Percentiles rank a stretch among this genome's conserved stretches.
Evolutionary conservation across 2,888 invertebrate genomes (phyloP).

Genomic region (Teinopalpus imperialis): DNA sequence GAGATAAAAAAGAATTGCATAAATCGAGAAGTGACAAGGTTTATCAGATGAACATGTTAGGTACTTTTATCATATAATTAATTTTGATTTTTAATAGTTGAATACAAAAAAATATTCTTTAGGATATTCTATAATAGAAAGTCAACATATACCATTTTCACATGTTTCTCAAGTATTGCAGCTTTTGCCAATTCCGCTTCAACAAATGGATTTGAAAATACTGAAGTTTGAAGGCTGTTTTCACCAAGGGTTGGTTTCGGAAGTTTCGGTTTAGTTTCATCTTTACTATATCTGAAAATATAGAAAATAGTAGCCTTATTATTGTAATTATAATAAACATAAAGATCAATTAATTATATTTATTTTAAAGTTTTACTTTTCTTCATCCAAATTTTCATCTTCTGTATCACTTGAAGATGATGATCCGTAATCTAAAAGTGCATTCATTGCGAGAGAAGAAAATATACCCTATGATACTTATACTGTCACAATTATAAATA

Average conservation of each 20-base stretch:
- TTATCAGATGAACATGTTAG: no score
- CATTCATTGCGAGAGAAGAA: constrained; percentile 71
- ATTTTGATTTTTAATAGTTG: no score
- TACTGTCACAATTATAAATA: no score
- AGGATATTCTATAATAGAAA: no score
- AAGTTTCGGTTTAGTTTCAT: constrained; percentile 65
- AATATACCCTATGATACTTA: no score
- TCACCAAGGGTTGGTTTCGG: constrained; percentile 85
- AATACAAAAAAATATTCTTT: no score
- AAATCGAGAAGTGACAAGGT: no score
- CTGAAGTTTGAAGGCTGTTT: constrained; percentile 84
- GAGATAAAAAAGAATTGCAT: no score
- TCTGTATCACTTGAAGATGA: constrained; percentile 74
- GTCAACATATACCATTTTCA: constrained; percentile 91
- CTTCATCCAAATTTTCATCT: constrained; percentile 58
- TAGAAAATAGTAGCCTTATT: neutral
- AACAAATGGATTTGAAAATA: constrained; percentile 93
- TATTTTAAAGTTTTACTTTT: constrained; percentile 65
- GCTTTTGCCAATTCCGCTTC: constrained; percentile 93
- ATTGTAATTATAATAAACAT: neutral
- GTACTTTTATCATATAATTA: no score
- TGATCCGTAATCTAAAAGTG: constrained; percentile 85
- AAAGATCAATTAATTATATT: neutral
- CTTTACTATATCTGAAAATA: constrained; percentile 41
- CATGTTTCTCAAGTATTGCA: constrained; percentile 93